phyloP scores from a whole-genome alignment of 2,888 invertebrate species.

The Ectemnius continuus region DNA sequence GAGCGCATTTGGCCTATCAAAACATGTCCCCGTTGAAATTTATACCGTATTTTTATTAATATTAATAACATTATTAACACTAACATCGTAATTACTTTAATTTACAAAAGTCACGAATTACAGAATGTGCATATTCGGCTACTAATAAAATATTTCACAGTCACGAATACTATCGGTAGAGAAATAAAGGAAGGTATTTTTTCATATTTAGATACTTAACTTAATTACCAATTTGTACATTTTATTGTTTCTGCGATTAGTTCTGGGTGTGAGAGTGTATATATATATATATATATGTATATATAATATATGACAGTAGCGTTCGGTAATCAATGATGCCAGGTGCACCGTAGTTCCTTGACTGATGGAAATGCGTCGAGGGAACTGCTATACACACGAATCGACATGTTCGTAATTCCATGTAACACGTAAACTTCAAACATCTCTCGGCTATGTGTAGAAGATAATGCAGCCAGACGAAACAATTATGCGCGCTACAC shows the following conservation, averaged over 20 bases:
- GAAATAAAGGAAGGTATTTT: slow-evolving; percentile 26
- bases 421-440: not conserved
- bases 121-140: slow-evolving; percentile 57
- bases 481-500: not conserved
- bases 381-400: not conserved
- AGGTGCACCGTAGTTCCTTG: too few species aligned
- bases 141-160: slow-evolving; percentile 51
- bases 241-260: slow-evolving; percentile 47
- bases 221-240: slow-evolving; percentile 64
- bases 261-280: too few species aligned
- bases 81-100: slow-evolving; percentile 54
- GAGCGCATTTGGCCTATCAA: too few species aligned
- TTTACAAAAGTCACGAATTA: slow-evolving; percentile 60
- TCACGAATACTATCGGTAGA: slow-evolving; percentile 50
- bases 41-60: slow-evolving; percentile 48
- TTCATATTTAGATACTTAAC: slow-evolving; percentile 37
- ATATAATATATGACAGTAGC: too few species aligned
- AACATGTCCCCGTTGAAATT: too few species aligned
- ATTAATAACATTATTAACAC: slow-evolving; percentile 55
- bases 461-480: slow-evolving; percentile 6
- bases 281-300: too few species aligned
- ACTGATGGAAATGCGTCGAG: too few species aligned
- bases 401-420: not conserved
- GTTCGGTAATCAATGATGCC: too few species aligned
- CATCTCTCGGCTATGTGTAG: not conserved